Conservation (phyloP, 2,888 invertebrate species). For the Limnephilus lunatus region DNA sequence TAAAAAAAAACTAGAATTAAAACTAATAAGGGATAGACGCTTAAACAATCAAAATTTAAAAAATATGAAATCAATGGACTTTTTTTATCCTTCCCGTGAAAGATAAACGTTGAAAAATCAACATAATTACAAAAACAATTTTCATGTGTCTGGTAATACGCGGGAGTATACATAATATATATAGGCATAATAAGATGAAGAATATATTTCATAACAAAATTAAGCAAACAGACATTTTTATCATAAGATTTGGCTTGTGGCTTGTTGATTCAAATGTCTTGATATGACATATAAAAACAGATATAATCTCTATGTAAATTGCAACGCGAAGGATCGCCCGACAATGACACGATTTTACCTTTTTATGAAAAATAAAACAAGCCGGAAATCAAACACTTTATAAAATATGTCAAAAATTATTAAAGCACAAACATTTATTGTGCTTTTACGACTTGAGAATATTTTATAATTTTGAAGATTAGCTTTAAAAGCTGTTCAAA, state of each 20-base stretch:
- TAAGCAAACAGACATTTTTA: not conserved
- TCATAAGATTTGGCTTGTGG: slow-evolving; percentile 2
- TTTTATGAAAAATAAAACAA: not conserved
- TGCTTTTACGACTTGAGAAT: not conserved
- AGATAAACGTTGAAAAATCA: too few species aligned
- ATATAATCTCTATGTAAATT: not conserved
- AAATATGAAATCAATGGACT: too few species aligned
- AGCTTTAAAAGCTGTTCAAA: not conserved
- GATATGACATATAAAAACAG: slow-evolving; percentile 15
- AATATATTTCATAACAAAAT: slow-evolving; percentile 10
- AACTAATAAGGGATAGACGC: too few species aligned
- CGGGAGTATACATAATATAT: too few species aligned
- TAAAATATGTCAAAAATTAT: not conserved
- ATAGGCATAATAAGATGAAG: too few species aligned
- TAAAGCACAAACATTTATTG: not conserved
- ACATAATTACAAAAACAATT: too few species aligned
- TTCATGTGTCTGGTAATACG: too few species aligned
- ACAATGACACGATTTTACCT: not conserved
- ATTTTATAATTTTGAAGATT: not conserved
- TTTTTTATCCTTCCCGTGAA: too few species aligned
- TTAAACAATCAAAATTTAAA: too few species aligned
- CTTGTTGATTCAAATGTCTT: slow-evolving; percentile 30
- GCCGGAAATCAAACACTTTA: not conserved
- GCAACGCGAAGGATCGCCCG: not conserved
- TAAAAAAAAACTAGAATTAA: too few species aligned